Evolutionary conservation across 2,797 vertebrate genomes (phyloP), one percentile per base, ranked within the genome.

Genomic region (Melanotaenia nigrans): DNA sequence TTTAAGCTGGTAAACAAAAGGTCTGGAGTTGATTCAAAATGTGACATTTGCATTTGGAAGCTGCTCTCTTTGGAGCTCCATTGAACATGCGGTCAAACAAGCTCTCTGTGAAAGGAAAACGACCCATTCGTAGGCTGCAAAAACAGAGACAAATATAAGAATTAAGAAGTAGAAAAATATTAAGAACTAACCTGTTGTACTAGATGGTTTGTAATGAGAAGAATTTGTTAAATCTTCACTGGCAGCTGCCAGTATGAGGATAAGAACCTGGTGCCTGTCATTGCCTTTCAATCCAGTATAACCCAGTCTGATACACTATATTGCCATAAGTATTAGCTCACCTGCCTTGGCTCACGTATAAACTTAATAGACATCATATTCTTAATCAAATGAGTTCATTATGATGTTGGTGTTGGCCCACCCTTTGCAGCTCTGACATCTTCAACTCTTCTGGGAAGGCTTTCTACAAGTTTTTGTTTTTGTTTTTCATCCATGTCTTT

Each of bases 121-220:
- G 18, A 16, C 3, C 25, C 14, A 13, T 36, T 24, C 6, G 25
- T 2, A 24, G 13, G 25, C 32, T 60, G 25, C 49, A 32, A 58
- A 59, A 64, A 3, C 51, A 60, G 32, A 54, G 45, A 47, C 0
- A 45, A 18, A 45, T 6, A 33, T 25, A 36, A 57, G 56, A 28
- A 6, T 36, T 71, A 38, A 65, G 28, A 40, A 13, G 16, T 45
- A 45, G 40, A 42, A 16, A 42, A 49, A 30, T 18, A 25, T 45
- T 36, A 8, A 35, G 22, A 40, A 53, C 32, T 51, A 24, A 9
- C 47, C n/a, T 53, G 55, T 59, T 73, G n/a, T n/a, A 51, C 13
- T 45, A 59, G 55, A 59, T 73, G 71, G 61, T 71, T 62, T 56
- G 60, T 65, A 45, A 35, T 32, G 8, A 60, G 18, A 65, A 54